Evolutionary conservation across 92 coral and sea anemone genomes (phyloP), one percentile per base, ranked within the genome.

Genomic region (Umimayanthus chanpuru): DNA sequence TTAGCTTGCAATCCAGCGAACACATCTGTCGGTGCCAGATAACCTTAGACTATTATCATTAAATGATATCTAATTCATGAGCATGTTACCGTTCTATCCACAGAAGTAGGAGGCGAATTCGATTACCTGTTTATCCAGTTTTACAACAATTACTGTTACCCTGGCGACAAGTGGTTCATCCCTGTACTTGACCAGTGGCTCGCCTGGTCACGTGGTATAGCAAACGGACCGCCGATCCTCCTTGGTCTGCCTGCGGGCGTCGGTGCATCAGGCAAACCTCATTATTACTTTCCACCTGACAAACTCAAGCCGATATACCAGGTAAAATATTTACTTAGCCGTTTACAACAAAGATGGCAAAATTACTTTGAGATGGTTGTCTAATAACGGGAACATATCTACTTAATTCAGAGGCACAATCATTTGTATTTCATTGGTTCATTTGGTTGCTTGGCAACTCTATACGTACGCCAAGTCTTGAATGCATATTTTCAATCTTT

Each of bases 91-190:
- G 3, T 38, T 44, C 6, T 64, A 40, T 64, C 79, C 66, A 15
- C 82, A 94, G 98, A 94, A 26, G 85, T 89, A 82, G 98, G 98
- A 28, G 85, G 88, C 79, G 98, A 95, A 85, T 95, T 93, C 79
- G 98, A 95, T 90, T 95, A 89, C 87, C 94, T 95, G 49, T 95
- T 95, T 50, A 90, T 95, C 40, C 98, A 95, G 90, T 95, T 95
- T 80, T 95, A 95, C 84, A 95, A 95, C 93, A 93, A 93, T 75
- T 93, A 95, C 88, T 95, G 98, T 79, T 95, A 95, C 75, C 96
- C 98, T 14, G 98, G 98, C 12, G 91, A 91, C 81, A 73, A 90
- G 85, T 92, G 83, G 79, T 95, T 91, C 47, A 23, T 90, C 21
- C 91, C 93, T 6, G 98, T 95, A 43, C 91, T 95, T 91, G 96